Evolutionary conservation across 2,888 invertebrate genomes (phyloP), one percentile per base, ranked within the genome.

Genomic region (Oxyteleia sp.): DNA sequence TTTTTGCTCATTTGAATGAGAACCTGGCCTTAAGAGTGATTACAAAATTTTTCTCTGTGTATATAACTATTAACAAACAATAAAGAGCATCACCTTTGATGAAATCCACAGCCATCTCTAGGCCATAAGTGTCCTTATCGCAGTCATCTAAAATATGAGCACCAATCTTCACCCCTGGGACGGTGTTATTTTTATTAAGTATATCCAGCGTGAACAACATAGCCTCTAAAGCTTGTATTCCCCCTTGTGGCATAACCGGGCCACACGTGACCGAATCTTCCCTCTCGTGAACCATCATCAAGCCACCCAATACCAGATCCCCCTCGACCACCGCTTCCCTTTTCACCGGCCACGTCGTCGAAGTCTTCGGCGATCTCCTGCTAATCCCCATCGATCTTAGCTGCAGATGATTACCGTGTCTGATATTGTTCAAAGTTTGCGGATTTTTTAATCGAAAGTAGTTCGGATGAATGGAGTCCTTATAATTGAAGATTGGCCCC

Each of bases 221-320:
- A 0, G 96, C 96, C 92, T 98, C 98, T 41, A 98, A 94, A 2
- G 98, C 98, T 92, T 96, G 96, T 68, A 96, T 95, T 57, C 97
- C 96, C 5, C 98, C 98, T 93, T 98, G 98, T 4, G 97, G 97
- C 98, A 98, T 98, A 84, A 98, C 96, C 15, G 96, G 96, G 0
- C 98, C 98, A 90, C 98, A 98, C 51, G 96, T 96, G 61, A 96
- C 94, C 57, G 95, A 95, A 90, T 97, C 97, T 87, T 97, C 96
- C 18, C 98, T 94, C 78, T 97, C 97, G 93, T 98, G 98, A 11
- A 98, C 97, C 98, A 98, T 98, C 97, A 98, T 98, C 55, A 98
- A 95, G 0, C 97, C 98, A 1, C 98, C 98, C 18, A 98, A 94
- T 26, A 97, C 95, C 82, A 98, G 94, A 91, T 97, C 96, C 0